Conservation (phyloP, 2,797 vertebrate genomes). For the Okamejei kenojei region DNA sequence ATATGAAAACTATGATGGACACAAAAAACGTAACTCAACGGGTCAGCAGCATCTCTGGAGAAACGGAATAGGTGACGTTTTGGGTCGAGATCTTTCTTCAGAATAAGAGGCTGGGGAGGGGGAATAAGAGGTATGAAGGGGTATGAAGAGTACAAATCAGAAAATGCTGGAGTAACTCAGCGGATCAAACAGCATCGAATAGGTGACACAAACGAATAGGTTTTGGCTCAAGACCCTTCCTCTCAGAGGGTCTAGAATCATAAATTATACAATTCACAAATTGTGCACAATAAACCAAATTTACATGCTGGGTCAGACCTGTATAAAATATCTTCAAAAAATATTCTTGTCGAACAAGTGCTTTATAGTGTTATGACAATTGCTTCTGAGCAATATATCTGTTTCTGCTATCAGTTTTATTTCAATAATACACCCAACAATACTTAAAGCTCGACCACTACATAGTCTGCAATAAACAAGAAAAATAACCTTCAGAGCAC, state of each 20-base stretch:
- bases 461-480: background rate
- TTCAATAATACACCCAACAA: slow-evolving; percentile 13
- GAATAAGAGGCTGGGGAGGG: too few relatives aligned
- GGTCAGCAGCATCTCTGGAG: too few relatives aligned
- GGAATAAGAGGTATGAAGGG: too few relatives aligned
- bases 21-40: too few relatives aligned
- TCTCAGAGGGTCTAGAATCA: background rate
- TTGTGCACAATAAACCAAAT: background rate
- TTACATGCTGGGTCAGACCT: background rate
- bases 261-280: background rate
- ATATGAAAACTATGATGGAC: background rate
- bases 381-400: background rate
- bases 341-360: background rate
- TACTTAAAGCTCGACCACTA: background rate
- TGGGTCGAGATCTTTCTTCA: too few relatives aligned
- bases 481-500: background rate
- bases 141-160: too few relatives aligned
- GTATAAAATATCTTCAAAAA: background rate
- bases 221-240: too few relatives aligned
- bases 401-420: background rate
- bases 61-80: too few relatives aligned
- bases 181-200: too few relatives aligned
- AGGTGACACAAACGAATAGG: too few relatives aligned
- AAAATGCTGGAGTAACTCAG: too few relatives aligned
- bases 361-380: background rate